Percentiles rank a stretch among this genome's conserved stretches.
Evolutionary conservation across 2,888 invertebrate genomes (phyloP).

Genomic region (Drosophila buzzatii): DNA sequence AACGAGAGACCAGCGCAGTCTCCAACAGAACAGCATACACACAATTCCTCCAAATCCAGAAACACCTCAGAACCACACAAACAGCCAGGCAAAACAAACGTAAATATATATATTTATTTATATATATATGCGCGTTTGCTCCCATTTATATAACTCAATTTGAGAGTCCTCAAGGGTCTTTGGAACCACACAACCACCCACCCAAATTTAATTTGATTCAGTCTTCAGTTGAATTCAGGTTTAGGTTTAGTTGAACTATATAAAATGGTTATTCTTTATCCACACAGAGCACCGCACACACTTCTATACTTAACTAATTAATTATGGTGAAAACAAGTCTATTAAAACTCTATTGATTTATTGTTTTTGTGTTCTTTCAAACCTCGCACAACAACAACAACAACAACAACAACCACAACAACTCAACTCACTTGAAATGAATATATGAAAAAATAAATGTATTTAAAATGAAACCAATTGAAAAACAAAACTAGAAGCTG

Average conservation of each 20-base stretch:
- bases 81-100: conserved; percentile 19
- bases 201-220: conserved; percentile 15
- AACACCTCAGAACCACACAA: conserved; percentile 23
- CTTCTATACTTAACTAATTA: conserved; percentile 24
- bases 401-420: conserved; percentile 38
- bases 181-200: conserved; percentile 43
- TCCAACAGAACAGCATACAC: conserved; percentile 12
- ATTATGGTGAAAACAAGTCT: conserved; percentile 48
- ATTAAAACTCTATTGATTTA: conserved; percentile 57
- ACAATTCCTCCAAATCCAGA: conserved; percentile 4
- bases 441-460: no score
- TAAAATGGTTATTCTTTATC: conserved; percentile 30
- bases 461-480: conserved; percentile 30
- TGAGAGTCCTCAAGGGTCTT: conserved; percentile 36
- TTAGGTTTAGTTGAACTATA: conserved; percentile 32
- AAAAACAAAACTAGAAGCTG: conserved; percentile 83
- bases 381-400: conserved; percentile 57
- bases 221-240: conserved; percentile 30
- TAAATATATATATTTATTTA: background rate
- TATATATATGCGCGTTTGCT: conserved; percentile 1
- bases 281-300: conserved; percentile 53
- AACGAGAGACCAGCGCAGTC: conserved; percentile 4
- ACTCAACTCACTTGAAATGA: conserved; percentile 36
- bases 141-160: conserved; percentile 9
- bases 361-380: conserved; percentile 72